Conservation (phyloP, 2,113 vertebrate species). For the Corythoichthys intestinalis region DNA sequence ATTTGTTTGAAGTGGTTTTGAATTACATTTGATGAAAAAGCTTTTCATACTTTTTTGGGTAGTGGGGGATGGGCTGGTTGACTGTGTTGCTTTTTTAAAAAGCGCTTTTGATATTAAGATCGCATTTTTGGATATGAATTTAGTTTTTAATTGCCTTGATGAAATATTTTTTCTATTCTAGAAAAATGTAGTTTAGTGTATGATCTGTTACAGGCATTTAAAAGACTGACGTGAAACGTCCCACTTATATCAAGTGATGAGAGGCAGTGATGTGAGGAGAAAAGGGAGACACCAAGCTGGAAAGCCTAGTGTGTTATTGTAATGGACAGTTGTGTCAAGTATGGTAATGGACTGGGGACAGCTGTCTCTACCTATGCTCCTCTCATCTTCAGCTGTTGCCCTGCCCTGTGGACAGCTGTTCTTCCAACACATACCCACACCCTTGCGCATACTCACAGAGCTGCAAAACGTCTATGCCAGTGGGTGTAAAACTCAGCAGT, state of each 20-base stretch:
- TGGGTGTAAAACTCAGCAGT: slow-evolving; percentile 67
- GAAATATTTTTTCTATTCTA: background rate
- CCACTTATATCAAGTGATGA: slow-evolving; percentile 17
- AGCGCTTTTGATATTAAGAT: slow-evolving; percentile 21
- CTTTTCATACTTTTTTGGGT: slow-evolving; percentile 19
- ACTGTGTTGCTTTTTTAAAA: slow-evolving; percentile 15
- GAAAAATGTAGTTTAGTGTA: background rate
- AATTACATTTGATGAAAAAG: slow-evolving; percentile 22
- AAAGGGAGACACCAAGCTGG: slow-evolving; percentile 38
- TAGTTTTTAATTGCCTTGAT: background rate
- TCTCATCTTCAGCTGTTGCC: slow-evolving; percentile 88
- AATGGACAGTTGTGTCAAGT: slow-evolving; percentile 63
- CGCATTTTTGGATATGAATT: slow-evolving; percentile 23
- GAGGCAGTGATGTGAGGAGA: slow-evolving; percentile 28
- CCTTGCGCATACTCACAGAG: slow-evolving; percentile 52
- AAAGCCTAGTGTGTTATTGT: slow-evolving; percentile 58
- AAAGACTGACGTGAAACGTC: slow-evolving; percentile 4
- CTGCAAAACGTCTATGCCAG: slow-evolving; percentile 77
- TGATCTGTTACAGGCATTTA: background rate
- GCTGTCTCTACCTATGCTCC: slow-evolving; percentile 77
- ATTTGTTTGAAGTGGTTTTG: slow-evolving; percentile 33
- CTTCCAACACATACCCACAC: slow-evolving; percentile 55
- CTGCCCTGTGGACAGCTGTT: slow-evolving; percentile 89
- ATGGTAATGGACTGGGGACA: slow-evolving; percentile 79
- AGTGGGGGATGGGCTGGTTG: background rate